Evolutionary conservation across 2,888 invertebrate genomes (phyloP).

Genomic region (Abrostola triplasia): DNA sequence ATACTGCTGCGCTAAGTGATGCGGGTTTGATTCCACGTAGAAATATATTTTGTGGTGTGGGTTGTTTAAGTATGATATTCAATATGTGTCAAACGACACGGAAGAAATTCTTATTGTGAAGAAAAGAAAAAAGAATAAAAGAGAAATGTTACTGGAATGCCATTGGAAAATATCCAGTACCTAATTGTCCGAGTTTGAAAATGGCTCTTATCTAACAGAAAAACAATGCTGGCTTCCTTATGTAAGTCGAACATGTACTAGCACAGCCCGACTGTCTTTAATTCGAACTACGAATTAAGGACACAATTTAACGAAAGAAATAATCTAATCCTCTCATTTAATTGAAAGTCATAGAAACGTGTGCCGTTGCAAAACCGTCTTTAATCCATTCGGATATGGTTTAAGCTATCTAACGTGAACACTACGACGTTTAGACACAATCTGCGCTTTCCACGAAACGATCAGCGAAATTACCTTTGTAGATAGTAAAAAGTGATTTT

Average conservation of each 20-base stretch:
- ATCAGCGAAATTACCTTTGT: constrained; percentile 55
- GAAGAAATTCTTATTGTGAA: too few species aligned
- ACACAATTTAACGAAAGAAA: constrained; percentile 32
- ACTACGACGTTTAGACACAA: constrained; percentile 46
- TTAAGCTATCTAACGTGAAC: constrained; percentile 14
- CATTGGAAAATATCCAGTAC: too few species aligned
- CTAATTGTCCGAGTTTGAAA: too few species aligned
- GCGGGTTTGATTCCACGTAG: too few species aligned
- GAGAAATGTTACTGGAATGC: too few species aligned
- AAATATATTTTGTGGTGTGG: too few species aligned
- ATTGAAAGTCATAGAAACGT: constrained; percentile 38
- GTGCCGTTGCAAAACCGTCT: constrained; percentile 15
- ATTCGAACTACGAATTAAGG: constrained; percentile 17
- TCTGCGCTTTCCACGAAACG: constrained; percentile 51
- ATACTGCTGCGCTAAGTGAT: too few species aligned
- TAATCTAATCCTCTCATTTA: constrained; percentile 36
- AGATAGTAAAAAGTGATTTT: constrained; percentile 61
- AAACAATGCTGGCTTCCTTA: too few species aligned
- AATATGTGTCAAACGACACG: too few species aligned
- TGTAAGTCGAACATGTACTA: not conserved
- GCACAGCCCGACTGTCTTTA: not conserved
- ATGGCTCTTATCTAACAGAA: too few species aligned
- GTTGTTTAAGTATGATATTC: too few species aligned
- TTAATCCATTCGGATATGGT: constrained; percentile 17
- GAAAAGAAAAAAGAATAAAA: too few species aligned